Evolutionary conservation across 64 coral and sea anemone species (phyloP).

Genomic region (Astreopora myriophthalma): DNA sequence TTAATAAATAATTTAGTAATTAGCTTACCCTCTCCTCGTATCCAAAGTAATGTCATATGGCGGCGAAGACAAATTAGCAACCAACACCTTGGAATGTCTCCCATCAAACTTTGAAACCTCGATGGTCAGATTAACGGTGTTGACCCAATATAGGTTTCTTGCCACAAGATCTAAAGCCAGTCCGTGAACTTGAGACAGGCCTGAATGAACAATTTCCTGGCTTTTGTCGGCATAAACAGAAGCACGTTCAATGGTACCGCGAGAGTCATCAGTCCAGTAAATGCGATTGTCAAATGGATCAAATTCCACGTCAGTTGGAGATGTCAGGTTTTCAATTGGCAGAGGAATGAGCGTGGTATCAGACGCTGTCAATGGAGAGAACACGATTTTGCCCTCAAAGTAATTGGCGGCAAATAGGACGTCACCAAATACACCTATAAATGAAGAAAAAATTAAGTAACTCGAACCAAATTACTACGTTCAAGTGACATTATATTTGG

Average conservation of each 20-base stretch:
- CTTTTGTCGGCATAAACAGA: slow-evolving; percentile 12
- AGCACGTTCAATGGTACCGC: not conserved
- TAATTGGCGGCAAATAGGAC: slow-evolving; percentile 22
- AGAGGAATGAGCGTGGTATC: not conserved
- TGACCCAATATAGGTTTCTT: slow-evolving; percentile 52
- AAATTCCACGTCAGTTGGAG: slow-evolving; percentile 11
- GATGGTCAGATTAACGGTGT: not conserved
- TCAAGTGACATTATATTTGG: no score
- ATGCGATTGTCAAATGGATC: slow-evolving; percentile 34
- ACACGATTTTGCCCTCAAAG: not conserved
- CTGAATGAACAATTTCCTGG: not conserved
- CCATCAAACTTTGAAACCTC: slow-evolving; percentile 45
- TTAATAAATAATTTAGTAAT: not conserved
- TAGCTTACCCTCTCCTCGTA: slow-evolving; percentile 28
- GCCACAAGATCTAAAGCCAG: slow-evolving; percentile 37
- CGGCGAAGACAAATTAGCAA: not conserved
- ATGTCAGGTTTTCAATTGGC: not conserved
- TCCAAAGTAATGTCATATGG: slow-evolving; percentile 40
- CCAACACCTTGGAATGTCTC: not conserved
- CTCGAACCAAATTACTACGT: not conserved
- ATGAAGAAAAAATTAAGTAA: not conserved
- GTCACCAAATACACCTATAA: slow-evolving; percentile 18
- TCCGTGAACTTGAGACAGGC: not conserved
- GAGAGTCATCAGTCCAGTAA: slow-evolving; percentile 36
- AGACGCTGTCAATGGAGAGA: not conserved